These are phyloP conservation scores for Antigone vipio DNA, from an alignment of 2,113 vertebrate genomes.

Conservation along the genomic window DNA sequence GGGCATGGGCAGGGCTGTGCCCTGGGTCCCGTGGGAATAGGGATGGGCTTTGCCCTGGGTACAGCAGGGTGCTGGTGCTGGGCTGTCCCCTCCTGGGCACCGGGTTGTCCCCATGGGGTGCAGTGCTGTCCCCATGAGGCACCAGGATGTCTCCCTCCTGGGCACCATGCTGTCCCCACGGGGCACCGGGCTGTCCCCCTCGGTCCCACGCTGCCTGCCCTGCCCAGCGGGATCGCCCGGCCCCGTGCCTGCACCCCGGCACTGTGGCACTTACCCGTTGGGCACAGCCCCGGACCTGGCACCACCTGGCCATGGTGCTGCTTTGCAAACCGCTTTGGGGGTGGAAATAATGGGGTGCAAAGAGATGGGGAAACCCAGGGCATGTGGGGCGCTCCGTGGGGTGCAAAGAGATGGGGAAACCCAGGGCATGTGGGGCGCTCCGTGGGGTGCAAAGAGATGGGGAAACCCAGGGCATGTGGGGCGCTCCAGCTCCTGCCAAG, in stretches of 20 bases:
- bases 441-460: neutral
- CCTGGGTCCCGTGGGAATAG: neutral
- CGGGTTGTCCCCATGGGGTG: neutral
- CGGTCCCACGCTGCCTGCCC: neutral
- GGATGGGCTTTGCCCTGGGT: neutral
- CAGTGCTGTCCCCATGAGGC: neutral
- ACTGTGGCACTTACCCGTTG: neutral
- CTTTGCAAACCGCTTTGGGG: neutral
- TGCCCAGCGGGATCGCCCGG: neutral
- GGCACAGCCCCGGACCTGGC: neutral
- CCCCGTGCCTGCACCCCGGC: rapidly evolving
- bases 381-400: rapidly evolving
- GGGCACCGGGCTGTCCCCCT: neutral
- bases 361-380: neutral
- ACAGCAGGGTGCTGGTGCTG: neutral
- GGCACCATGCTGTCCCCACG: neutral
- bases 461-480: rapidly evolving
- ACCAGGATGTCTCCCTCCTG: too few species aligned
- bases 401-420: neutral
- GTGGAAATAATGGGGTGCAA: neutral
- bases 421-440: rapidly evolving
- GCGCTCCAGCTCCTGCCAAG: neutral
- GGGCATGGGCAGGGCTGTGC: neutral
- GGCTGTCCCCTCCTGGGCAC: neutral
- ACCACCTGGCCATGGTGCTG: rapidly evolving